phyloP scores from a whole-genome alignment of 2,113 vertebrate species.

The Forbesichthys agassizii region DNA sequence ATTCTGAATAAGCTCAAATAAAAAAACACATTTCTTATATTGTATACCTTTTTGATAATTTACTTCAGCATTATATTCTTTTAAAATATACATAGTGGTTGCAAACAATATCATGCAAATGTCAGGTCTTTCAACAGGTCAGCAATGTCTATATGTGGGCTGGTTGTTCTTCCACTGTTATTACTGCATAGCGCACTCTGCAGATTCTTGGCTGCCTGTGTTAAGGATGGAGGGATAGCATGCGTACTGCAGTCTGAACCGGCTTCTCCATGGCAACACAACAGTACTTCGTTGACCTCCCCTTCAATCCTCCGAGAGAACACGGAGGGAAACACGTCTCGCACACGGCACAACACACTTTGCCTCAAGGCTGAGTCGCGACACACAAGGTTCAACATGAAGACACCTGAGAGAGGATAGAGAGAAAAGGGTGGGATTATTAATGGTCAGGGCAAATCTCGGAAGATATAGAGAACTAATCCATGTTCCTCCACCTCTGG shows the following conservation, averaged over 20 bases:
- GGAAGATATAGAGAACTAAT: background rate
- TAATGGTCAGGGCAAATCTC: background rate
- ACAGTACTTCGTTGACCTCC: conserved; percentile 86
- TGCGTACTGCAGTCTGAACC: background rate
- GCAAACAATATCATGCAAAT: conserved; percentile 72
- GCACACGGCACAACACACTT: conserved; percentile 79
- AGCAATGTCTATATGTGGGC: conserved; percentile 75
- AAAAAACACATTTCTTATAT: background rate
- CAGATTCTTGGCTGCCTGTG: conserved; percentile 72
- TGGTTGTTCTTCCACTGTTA: conserved; percentile 61
- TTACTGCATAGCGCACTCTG: conserved; percentile 76
- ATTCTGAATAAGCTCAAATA: background rate
- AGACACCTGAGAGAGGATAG: conserved; percentile 79
- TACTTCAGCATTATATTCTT: background rate
- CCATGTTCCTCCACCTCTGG: conserved; percentile 77
- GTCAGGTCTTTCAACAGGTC: conserved; percentile 84
- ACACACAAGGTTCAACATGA: conserved; percentile 94
- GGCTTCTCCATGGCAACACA: conserved; percentile 43
- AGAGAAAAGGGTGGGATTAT: background rate
- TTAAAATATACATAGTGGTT: background rate
- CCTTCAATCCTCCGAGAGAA: conserved; percentile 81
- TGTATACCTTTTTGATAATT: background rate
- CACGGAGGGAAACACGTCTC: conserved; percentile 80
- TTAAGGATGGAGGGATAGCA: conserved; percentile 57
- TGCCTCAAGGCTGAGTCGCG: conserved; percentile 82